Conservation (phyloP, 2,113 vertebrate genomes). For the Tragelaphus buxtoni region DNA sequence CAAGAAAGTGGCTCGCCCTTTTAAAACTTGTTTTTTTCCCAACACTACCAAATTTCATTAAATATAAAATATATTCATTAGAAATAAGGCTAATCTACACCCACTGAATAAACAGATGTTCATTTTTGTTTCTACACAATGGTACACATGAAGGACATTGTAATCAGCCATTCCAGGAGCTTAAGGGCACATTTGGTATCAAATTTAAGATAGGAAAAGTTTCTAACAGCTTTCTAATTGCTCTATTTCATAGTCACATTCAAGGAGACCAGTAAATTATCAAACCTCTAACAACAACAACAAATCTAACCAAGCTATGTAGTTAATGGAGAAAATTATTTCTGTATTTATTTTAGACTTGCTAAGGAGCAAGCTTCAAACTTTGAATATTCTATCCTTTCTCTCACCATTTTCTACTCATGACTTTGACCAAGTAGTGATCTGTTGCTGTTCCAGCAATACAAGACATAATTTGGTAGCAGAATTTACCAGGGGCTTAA, state of each 20-base stretch:
- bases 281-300: background rate
- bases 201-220: constrained; percentile 45
- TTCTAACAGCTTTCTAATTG: constrained; percentile 60
- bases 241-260: constrained; percentile 13
- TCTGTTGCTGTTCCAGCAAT: background rate
- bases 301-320: background rate
- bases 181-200: background rate
- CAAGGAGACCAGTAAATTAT: constrained; percentile 33
- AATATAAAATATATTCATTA: background rate
- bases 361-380: background rate
- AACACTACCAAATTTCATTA: background rate
- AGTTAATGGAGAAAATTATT: background rate
- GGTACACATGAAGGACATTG: background rate
- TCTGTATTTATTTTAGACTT: background rate
- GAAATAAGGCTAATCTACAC: background rate
- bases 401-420: background rate
- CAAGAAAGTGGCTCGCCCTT: background rate
- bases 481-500: background rate
- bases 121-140: background rate
- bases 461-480: background rate
- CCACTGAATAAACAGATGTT: background rate
- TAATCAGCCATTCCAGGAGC: background rate
- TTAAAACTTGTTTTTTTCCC: background rate
- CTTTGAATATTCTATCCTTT: background rate
- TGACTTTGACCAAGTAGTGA: background rate